These are phyloP conservation scores for Aphelocoma californica DNA, from an alignment of 2,797 vertebrate species.

Conservation along the genomic window DNA sequence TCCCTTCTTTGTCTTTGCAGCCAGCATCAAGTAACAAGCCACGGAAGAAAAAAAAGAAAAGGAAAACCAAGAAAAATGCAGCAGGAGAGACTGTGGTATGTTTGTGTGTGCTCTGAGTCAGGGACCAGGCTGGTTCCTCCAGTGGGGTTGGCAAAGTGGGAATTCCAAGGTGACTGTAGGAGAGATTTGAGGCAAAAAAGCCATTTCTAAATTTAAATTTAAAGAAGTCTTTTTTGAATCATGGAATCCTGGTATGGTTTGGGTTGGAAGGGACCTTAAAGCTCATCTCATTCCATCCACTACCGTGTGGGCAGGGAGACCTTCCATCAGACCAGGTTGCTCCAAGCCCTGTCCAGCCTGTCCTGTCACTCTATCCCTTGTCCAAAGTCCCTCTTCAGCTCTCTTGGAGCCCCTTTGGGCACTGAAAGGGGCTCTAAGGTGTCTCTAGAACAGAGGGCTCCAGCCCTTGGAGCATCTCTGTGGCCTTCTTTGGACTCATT, in stretches of 20 bases:
- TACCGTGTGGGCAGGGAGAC: background rate
- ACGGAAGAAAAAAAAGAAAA: conserved; percentile 94
- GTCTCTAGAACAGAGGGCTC: background rate
- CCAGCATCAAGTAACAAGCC: conserved; percentile 72
- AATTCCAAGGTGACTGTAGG: background rate
- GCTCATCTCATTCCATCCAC: background rate
- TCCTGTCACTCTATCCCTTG: background rate
- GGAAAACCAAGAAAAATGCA: conserved; percentile 80
- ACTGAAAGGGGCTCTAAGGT: background rate
- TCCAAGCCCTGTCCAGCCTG: background rate
- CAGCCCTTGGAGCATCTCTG: background rate
- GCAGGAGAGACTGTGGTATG: conserved; percentile 78
- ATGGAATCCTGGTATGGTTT: background rate
- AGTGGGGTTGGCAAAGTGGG: background rate
- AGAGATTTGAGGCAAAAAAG: background rate
- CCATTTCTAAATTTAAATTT: background rate
- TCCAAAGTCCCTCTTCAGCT: background rate
- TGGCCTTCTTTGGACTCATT: background rate
- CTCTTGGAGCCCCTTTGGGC: background rate
- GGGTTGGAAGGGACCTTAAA: background rate
- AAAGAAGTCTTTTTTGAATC: background rate
- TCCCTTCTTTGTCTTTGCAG: conserved; percentile 66
- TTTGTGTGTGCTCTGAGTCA: background rate
- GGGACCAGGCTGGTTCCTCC: background rate
- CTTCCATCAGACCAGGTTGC: background rate